Evolutionary conservation across 2,113 vertebrate species (phyloP), one percentile per base, ranked within the genome.

Genomic region (Cheilinus undulatus): DNA sequence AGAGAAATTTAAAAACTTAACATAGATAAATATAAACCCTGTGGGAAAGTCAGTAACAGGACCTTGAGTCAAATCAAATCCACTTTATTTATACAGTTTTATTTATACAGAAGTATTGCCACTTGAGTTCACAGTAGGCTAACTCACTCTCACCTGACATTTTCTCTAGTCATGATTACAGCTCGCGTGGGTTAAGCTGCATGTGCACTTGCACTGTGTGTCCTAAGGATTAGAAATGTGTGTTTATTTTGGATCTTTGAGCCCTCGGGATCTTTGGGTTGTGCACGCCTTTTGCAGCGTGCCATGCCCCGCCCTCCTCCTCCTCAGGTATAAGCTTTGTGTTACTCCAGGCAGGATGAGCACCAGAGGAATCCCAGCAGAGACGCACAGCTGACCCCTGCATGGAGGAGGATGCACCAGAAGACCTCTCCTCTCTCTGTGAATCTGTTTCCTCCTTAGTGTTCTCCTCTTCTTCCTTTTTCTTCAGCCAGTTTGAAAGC

Each of bases 201-300:
- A 64, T 78, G 82, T 73, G 79, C 14, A n/a, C 62, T 38, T 34
- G 49, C 4, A 42, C 66, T 30, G 46, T 15, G 51, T 42, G 62
- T 62, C 62, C 22, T 12, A 40, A 62, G 86, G 89, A 89, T 91
- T 89, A 89, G 48, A 70, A 24, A 76, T 26, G 67, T 62, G 46
- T 30, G 64, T 78, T 74, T 85, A 80, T 89, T 91, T 89, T 88
- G 85, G 82, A 57, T 71, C 81, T 72, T 69, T 87, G 80, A 91
- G 75, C 85, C 67, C 8, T 69, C 22, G 2, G n/a, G 63, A 36
- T 45, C 42, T 45, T 64, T 9, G 54, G 22, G 53, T 45, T 61
- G 34, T 13, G 13, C 40, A 24, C 30, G 26, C 11, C 28, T 19
- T 42, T 22, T 52, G 36, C 54, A 40, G 28, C 22, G 2, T 51